Conservation (phyloP, 2,113 vertebrate genomes). For the Pollimyrus isidori region DNA sequence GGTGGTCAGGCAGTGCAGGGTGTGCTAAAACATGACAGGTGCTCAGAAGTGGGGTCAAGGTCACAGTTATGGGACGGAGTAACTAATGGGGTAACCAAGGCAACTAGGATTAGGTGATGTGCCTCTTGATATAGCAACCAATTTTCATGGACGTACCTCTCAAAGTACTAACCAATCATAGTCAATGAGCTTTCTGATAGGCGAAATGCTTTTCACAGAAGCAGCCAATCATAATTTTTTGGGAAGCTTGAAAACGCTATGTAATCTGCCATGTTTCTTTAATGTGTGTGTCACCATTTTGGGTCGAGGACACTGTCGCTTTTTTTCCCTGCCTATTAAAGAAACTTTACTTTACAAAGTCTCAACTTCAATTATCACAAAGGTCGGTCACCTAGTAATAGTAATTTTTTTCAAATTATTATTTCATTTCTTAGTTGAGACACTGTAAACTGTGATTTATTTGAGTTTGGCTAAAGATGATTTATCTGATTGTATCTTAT, state of each 20-base stretch:
- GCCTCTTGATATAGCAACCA: neutral
- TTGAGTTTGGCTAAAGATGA: neutral
- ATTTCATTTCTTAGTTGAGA: neutral
- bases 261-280: neutral
- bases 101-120: neutral
- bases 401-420: neutral
- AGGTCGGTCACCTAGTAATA: neutral
- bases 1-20: neutral
- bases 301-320: neutral
- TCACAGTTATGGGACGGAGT: neutral
- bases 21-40: neutral
- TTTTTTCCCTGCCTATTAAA: neutral
- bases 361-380: neutral
- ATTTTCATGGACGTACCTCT: neutral
- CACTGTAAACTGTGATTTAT: neutral
- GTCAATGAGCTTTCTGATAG: neutral
- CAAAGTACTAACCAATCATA: neutral
- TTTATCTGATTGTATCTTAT: neutral
- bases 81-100: neutral
- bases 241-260: neutral
- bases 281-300: neutral
- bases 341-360: neutral
- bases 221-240: neutral
- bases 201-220: neutral
- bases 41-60: neutral